Percentiles rank a stretch among this genome's conserved stretches.
These are phyloP conservation scores for Chaitophorus viminalis DNA, from an alignment of 2,888 invertebrate genomes.

Conservation along the genomic window DNA sequence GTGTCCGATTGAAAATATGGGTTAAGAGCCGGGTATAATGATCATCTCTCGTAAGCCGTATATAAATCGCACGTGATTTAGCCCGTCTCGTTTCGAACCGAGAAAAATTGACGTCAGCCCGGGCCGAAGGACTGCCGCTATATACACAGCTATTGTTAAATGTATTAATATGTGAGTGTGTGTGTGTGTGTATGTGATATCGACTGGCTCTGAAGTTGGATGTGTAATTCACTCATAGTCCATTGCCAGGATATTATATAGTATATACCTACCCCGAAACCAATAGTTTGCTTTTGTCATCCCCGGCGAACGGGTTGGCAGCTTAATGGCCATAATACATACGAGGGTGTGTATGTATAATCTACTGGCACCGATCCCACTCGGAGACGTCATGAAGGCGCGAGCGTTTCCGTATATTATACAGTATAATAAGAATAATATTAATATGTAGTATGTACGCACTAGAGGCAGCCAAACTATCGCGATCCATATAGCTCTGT, in stretches of 20 bases:
- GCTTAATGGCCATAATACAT: conserved; percentile 17
- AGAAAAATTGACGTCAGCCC: conserved; percentile 1
- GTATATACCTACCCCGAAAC: not conserved
- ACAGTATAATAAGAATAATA: too few relatives aligned
- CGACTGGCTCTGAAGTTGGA: not conserved
- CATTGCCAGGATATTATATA: conserved; percentile 8
- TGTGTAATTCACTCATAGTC: not conserved
- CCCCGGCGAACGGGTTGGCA: not conserved
- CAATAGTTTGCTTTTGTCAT: conserved; percentile 40
- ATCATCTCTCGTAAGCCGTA: too few relatives aligned
- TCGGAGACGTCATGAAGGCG: conserved; percentile 15
- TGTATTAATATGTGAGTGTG: too few relatives aligned
- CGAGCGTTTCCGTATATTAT: conserved; percentile 31
- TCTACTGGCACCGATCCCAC: conserved; percentile 40
- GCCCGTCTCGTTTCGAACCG: not conserved
- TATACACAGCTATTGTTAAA: too few relatives aligned
- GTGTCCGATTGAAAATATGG: too few relatives aligned
- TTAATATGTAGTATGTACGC: too few relatives aligned
- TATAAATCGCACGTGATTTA: too few relatives aligned
- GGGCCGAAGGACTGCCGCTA: too few relatives aligned
- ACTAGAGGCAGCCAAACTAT: too few relatives aligned
- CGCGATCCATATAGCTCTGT: too few relatives aligned
- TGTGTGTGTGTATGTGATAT: too few relatives aligned
- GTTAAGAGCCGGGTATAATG: too few relatives aligned
- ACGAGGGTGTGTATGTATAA: not conserved